Evolutionary conservation across 2,113 vertebrate genomes (phyloP).

Genomic region (Manacus vitellinus): DNA sequence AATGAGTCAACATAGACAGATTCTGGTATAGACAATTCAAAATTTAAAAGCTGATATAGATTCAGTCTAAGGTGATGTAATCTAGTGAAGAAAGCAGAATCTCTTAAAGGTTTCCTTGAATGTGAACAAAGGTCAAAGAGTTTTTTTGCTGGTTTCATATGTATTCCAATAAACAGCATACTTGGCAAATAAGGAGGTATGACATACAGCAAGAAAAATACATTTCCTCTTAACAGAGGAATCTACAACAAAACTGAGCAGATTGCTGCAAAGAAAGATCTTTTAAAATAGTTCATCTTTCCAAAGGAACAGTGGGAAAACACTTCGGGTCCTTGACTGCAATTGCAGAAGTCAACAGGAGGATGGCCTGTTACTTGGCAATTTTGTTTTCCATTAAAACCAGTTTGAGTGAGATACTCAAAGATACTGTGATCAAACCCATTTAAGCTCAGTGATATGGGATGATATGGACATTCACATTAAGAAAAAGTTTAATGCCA

Average conservation of each 20-base stretch:
- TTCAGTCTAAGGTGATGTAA: neutral
- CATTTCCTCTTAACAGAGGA: neutral
- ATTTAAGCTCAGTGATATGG: neutral
- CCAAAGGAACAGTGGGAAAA: neutral
- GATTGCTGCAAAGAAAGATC: neutral
- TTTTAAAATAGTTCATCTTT: neutral
- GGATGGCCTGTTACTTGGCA: neutral
- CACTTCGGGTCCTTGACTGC: neutral
- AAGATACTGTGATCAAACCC: neutral
- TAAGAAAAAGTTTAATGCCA: neutral
- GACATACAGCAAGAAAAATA: neutral
- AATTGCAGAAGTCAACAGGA: neutral
- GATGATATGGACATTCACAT: neutral
- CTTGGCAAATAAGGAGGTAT: neutral
- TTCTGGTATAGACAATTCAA: conserved; percentile 5
- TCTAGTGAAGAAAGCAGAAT: conserved; percentile 2
- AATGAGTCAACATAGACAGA: neutral
- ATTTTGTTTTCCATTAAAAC: neutral
- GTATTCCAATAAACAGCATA: neutral
- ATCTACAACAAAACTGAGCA: neutral
- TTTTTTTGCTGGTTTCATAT: neutral
- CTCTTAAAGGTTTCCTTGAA: neutral
- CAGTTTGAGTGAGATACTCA: neutral
- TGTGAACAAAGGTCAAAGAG: neutral
- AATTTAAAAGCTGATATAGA: neutral